phyloP scores from a whole-genome alignment of 2,797 vertebrate species.

The Bradypus variegatus region DNA sequence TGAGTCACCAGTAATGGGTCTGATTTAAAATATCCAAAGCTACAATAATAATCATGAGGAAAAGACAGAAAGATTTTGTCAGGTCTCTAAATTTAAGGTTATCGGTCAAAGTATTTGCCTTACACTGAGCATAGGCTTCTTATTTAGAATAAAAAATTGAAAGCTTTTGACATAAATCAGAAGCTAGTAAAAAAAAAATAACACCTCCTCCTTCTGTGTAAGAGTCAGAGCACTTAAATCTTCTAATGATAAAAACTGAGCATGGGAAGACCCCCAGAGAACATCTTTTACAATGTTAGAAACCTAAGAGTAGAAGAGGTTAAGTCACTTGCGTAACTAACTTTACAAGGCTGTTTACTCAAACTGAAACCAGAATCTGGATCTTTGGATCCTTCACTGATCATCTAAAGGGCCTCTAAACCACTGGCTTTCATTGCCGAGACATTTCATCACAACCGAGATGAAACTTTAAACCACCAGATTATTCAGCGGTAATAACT shows the following conservation, averaged over 20 bases:
- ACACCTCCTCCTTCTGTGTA: not conserved
- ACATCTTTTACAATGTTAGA: not conserved
- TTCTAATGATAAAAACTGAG: not conserved
- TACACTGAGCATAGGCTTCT: not conserved
- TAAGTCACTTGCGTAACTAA: not conserved
- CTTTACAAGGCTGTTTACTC: not conserved
- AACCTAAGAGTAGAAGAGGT: not conserved
- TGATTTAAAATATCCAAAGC: not conserved
- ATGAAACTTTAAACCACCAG: not conserved
- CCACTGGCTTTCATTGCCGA: not conserved
- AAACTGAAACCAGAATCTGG: not conserved
- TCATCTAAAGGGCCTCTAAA: not conserved
- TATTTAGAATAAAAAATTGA: not conserved
- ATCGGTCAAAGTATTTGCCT: not conserved
- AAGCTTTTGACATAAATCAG: not conserved
- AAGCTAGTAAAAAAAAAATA: not conserved
- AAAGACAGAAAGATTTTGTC: not conserved
- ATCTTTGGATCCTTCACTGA: not conserved
- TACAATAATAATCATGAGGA: not conserved
- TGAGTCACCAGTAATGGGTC: not conserved
- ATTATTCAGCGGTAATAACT: not conserved
- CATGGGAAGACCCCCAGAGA: not conserved
- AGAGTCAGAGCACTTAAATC: not conserved
- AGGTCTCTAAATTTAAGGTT: not conserved
- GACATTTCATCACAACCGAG: not conserved